phyloP scores from a whole-genome alignment of 2,888 invertebrate genomes.

The Cerastis leucographa region DNA sequence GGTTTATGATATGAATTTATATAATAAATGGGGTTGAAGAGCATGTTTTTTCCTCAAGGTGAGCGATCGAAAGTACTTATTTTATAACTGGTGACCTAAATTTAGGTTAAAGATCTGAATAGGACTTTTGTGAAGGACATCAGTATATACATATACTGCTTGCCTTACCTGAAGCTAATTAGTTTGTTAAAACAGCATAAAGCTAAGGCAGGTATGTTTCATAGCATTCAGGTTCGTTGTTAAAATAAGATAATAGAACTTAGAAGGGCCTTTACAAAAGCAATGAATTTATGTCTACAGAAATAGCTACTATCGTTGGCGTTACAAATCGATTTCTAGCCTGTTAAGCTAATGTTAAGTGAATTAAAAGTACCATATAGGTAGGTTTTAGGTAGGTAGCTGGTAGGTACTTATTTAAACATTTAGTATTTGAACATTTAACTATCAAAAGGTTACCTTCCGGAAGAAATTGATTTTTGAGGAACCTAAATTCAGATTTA shows the following conservation, averaged over 20 bases:
- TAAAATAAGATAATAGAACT: neutral
- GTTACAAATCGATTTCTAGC: neutral
- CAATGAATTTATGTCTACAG: neutral
- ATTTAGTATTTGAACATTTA: neutral
- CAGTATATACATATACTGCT: neutral
- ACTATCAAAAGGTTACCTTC: neutral
- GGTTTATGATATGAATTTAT: conserved; percentile 64
- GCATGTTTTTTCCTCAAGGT: conserved; percentile 39
- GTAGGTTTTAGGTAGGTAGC: neutral
- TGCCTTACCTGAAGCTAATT: neutral
- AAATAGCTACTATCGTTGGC: neutral
- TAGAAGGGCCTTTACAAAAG: neutral
- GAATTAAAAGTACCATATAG: neutral
- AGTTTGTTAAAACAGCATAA: conserved; percentile 15
- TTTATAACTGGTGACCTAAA: conserved; percentile 2
- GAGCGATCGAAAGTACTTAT: conserved; percentile 28
- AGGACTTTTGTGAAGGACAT: neutral
- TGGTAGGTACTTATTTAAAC: neutral
- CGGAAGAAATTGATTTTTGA: neutral
- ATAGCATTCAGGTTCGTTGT: neutral
- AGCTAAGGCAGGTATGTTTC: neutral
- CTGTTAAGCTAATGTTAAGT: neutral
- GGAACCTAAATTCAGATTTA: neutral
- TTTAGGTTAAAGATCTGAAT: neutral
- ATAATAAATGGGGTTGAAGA: conserved; percentile 55